Evolutionary conservation across 2,888 invertebrate species (phyloP).

Genomic region (Agrochola macilenta): DNA sequence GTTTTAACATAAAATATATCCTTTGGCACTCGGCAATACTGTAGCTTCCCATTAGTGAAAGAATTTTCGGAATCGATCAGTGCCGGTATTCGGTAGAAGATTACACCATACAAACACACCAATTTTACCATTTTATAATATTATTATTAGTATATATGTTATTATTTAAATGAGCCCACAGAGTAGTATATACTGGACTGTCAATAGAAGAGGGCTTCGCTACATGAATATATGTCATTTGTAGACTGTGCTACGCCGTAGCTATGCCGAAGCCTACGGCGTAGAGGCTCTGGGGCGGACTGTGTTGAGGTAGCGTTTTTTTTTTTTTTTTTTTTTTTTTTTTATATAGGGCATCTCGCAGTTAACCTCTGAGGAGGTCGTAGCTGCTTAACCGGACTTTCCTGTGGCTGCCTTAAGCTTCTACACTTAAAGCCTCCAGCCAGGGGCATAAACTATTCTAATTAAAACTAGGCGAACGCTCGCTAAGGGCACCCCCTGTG

Average conservation of each 20-base stretch:
- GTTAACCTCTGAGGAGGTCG: no score
- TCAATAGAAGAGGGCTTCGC: neutral
- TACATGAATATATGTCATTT: conserved; percentile 2
- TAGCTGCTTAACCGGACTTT: no score
- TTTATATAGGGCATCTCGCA: no score
- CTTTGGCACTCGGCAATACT: neutral
- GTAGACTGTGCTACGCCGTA: conserved; percentile 30
- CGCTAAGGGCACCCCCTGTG: no score
- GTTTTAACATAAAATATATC: neutral
- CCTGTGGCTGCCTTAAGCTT: no score
- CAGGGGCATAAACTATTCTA: no score
- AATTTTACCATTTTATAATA: neutral
- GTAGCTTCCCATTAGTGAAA: neutral
- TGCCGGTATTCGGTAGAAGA: no score
- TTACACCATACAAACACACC: neutral
- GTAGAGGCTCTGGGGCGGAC: conserved; percentile 31
- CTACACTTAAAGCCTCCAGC: no score
- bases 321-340: no score
- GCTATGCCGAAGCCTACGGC: conserved; percentile 35
- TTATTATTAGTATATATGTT: neutral
- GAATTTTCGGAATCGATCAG: neutral
- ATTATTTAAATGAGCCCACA: neutral
- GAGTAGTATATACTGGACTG: neutral
- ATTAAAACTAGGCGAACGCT: no score
- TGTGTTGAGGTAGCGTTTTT: no score